Conservation (phyloP, 64 coral and sea anemone genomes). For the Actinia tenebrosa region DNA sequence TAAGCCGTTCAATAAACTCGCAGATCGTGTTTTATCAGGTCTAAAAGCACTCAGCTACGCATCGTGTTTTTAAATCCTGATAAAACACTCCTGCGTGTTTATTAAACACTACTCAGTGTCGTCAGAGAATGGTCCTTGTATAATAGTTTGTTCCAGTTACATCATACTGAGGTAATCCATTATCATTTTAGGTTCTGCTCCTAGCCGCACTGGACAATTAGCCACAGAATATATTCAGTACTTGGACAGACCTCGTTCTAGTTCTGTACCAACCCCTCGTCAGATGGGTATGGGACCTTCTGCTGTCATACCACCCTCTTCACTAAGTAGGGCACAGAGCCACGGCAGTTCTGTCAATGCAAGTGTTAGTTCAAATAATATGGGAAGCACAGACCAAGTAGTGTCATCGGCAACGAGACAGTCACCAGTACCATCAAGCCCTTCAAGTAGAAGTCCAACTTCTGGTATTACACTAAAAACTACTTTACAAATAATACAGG, state of each 20-base stretch:
- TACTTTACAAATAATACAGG: slow-evolving; percentile 91
- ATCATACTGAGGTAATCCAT: background rate
- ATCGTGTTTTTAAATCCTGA: too few species aligned
- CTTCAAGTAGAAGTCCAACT: slow-evolving; percentile 59
- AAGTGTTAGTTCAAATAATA: slow-evolving; percentile 31
- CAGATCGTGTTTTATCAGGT: too few species aligned
- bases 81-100: too few species aligned
- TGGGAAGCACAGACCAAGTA: slow-evolving; percentile 8
- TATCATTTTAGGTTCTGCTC: slow-evolving; percentile 67
- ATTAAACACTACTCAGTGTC: too few species aligned
- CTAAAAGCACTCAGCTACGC: too few species aligned
- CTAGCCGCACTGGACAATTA: slow-evolving; percentile 54
- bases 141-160: background rate
- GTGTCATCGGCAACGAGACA: slow-evolving; percentile 48
- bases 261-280: slow-evolving; percentile 62
- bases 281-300: slow-evolving; percentile 56
- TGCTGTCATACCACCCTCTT: slow-evolving; percentile 69
- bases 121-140: background rate
- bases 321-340: slow-evolving; percentile 51
- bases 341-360: slow-evolving; percentile 40
- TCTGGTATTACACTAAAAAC: slow-evolving; percentile 87
- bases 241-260: slow-evolving; percentile 77
- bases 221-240: slow-evolving; percentile 70
- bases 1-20: too few species aligned
- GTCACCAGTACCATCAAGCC: slow-evolving; percentile 74